Evolutionary conservation across 2,113 vertebrate species (phyloP), one percentile per base, ranked within the genome.

Genomic region (Ammodytes dubius): DNA sequence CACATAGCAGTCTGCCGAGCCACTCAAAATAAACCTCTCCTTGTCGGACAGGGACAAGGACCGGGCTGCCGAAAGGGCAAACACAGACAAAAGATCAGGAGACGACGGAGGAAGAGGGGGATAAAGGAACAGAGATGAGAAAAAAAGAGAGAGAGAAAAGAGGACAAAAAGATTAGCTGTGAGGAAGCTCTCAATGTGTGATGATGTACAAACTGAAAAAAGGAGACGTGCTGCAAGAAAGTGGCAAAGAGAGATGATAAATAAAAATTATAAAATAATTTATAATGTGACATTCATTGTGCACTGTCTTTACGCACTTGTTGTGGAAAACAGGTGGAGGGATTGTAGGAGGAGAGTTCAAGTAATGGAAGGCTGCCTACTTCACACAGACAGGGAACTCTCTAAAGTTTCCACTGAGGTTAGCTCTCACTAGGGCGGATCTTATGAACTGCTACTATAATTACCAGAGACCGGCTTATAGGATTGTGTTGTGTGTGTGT

Each of bases 11-110:
- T 96, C 96, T 3, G 87, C 91, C 0, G 96, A 96, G 77, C 95
- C 94, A 76, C 96, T 96, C 74, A 95, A 77, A 65, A 96, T 91
- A 63, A 96, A 95, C 83, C 94, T 89, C 88, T 96, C 95, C 66
- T 91, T 93, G 68, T 93, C 87, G 59, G 89, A 83, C 85, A 95
- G 56, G 73, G 89, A 94, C 86, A 95, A 83, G 61, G 74, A 86
- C 83, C 87, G 35, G 69, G 95, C 94, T 96, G 91, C 50, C 1
- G 37, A 81, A 46, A 75, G 58, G 83, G 47, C 72, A 80, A 53
- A 47, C 49, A 74, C 40, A 87, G 77, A 82, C 64, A 87, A 64
- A 71, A 50, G 65, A 76, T 73, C 12, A 9, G 74, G 43, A 69
- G 76, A 64, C 69, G 74, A 46, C 14, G 11, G 49, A 60, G 3